Percentiles rank a stretch among this genome's conserved stretches.
Conservation (phyloP, 2,113 vertebrate genomes). For the Pycnonotus jocosus region DNA sequence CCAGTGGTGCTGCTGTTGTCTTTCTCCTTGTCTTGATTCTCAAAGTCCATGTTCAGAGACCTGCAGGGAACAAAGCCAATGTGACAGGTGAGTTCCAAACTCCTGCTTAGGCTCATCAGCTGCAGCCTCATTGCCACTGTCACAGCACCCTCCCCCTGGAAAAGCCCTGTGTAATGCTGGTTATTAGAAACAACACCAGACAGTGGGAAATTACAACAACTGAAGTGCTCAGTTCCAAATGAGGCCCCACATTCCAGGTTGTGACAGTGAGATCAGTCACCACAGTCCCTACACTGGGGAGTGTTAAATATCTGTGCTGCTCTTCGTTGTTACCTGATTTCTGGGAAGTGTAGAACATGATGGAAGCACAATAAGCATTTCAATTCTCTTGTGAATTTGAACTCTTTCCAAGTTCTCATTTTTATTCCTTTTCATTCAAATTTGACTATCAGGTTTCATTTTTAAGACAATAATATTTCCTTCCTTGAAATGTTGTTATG, state of each 20-base stretch:
- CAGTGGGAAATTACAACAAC: background rate
- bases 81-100: background rate
- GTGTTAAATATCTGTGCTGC: background rate
- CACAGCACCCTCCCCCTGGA: background rate
- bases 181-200: background rate
- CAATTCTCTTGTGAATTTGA: background rate
- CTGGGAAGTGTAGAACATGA: background rate
- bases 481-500: background rate
- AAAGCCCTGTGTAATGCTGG: background rate
- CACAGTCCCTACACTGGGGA: background rate
- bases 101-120: background rate
- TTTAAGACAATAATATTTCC: background rate
- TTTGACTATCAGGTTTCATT: background rate
- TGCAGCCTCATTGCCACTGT: background rate
- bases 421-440: background rate
- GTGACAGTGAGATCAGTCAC: background rate
- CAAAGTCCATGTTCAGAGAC: constrained; percentile 99
- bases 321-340: background rate
- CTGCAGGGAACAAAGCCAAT: constrained; percentile 66
- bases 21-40: constrained; percentile 99
- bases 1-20: constrained; percentile 81
- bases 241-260: background rate
- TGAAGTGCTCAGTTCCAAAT: background rate
- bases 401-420: background rate
- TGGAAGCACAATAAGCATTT: background rate